Conservation (phyloP, 2,888 invertebrate genomes). For the Drosophila rellima region DNA sequence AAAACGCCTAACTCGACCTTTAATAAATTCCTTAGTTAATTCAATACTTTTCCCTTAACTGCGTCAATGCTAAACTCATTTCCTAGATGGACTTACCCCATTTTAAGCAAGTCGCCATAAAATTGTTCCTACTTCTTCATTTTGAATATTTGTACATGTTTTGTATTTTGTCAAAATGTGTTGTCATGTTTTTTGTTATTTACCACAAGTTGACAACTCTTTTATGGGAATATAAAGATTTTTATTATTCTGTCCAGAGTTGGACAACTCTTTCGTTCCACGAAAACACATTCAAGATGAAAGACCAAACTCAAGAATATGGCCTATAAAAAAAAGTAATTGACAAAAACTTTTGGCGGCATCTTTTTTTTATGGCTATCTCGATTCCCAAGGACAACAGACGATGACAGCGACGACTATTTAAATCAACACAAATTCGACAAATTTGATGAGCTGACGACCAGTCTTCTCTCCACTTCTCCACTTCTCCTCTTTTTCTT, state of each 20-base stretch:
- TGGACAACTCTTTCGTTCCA: slow-evolving; percentile 6
- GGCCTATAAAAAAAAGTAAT: slow-evolving; percentile 35
- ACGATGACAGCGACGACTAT: slow-evolving; percentile 45
- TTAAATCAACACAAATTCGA: slow-evolving; percentile 75
- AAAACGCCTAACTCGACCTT: no score
- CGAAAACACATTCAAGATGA: slow-evolving; percentile 8
- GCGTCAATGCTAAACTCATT: neutral
- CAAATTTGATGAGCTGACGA: slow-evolving; percentile 69
- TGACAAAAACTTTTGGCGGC: slow-evolving; percentile 19
- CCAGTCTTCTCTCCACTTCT: neutral
- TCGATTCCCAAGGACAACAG: neutral
- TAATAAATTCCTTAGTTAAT: neutral
- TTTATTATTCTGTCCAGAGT: neutral
- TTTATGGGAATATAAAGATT: slow-evolving; percentile 7
- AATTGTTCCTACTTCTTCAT: neutral
- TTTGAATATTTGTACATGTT: neutral
- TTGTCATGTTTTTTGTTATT: slow-evolving; percentile 8
- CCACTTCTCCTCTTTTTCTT: neutral
- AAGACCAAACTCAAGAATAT: slow-evolving; percentile 22
- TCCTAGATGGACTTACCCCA: neutral
- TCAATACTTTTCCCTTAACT: neutral
- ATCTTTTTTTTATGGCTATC: slow-evolving; percentile 29
- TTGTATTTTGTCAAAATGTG: slow-evolving; percentile 5
- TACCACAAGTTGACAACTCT: slow-evolving; percentile 14
- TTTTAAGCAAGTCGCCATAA: neutral